Evolutionary conservation across 2,888 invertebrate genomes (phyloP), one percentile per base, ranked within the genome.

Genomic region (Lycophotia porphyrea): DNA sequence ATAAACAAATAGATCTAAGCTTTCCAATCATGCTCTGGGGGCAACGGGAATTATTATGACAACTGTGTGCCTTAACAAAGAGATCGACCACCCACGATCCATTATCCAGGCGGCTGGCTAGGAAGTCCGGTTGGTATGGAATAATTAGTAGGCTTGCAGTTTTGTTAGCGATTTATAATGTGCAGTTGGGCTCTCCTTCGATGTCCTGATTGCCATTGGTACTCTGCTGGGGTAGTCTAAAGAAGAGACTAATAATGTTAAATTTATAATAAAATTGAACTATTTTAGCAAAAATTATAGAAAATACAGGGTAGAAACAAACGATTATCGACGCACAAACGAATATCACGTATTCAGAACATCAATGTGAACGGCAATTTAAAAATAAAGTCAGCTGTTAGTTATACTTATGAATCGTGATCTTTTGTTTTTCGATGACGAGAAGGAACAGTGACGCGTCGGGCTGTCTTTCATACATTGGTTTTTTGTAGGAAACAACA

Each of bases 41-140:
- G 27, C 39, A n/a, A 31, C 15, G 15, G 79, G 64, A 79, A 82
- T 78, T 81, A 85, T 63, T 74, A 80, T 82, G 76, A 72, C n/a
- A 77, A 85, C 49, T 71, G 61, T 71, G 61, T 72, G 74, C 27
- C 65, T 66, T 77, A 79, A 80, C 74, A 68, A 68, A 74, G 66
- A 72, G 64, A 78, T 67, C 63, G 80, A 18, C 84, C 86, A 84
- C 86, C 82, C 86, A 82, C 71, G 77, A 58, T 61, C 47, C 39
- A 77, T 76, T 80, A 58, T 74, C 61, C 76, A 73, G 63, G 63
- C 8, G 36, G n/a, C 13, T 13, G 69, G 73, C 77, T 82, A 80
- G 83, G 82, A 84, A 77, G 74, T 81, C 84, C 80, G 84, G 74
- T 65, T 47, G 27, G 67, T 58, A 71, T 47, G 58, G 58, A 58